phyloP scores from a whole-genome alignment of 2,888 invertebrate genomes.

The Diploptera punctata region DNA sequence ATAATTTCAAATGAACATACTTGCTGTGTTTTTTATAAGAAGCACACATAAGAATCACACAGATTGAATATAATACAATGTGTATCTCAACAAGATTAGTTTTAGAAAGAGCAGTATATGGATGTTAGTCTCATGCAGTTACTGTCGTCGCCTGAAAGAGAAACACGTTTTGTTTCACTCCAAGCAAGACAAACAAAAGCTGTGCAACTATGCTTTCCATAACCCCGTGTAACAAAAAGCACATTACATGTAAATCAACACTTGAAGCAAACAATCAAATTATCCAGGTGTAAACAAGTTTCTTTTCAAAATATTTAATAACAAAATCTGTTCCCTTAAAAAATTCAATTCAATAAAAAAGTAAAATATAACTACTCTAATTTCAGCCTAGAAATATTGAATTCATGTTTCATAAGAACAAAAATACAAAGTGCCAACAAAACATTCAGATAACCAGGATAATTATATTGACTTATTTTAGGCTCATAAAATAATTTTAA shows the following conservation, averaged over 20 bases:
- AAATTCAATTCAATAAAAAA: too few species aligned
- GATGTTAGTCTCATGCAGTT: slow-evolving; percentile 40
- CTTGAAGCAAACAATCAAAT: neutral
- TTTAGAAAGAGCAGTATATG: slow-evolving; percentile 12
- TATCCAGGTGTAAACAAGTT: too few species aligned
- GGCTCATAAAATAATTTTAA: too few species aligned
- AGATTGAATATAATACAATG: neutral
- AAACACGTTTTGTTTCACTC: slow-evolving; percentile 35
- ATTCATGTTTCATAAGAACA: too few species aligned
- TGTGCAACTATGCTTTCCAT: neutral
- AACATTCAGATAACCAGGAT: too few species aligned
- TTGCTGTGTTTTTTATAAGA: neutral
- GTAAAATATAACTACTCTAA: too few species aligned
- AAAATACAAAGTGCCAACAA: too few species aligned
- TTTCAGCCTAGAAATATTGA: too few species aligned
- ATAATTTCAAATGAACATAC: neutral
- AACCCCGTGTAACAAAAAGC: neutral
- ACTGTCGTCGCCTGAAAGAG: slow-evolving; percentile 44
- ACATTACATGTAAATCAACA: neutral
- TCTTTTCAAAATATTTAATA: too few species aligned
- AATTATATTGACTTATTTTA: too few species aligned
- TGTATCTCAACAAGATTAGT: slow-evolving; percentile 1
- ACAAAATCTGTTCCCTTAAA: too few species aligned
- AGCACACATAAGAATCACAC: too few species aligned
- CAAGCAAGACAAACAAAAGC: slow-evolving; percentile 27